Evolutionary conservation across 2,113 vertebrate genomes (phyloP).

Genomic region (Pachyramphus minor): DNA sequence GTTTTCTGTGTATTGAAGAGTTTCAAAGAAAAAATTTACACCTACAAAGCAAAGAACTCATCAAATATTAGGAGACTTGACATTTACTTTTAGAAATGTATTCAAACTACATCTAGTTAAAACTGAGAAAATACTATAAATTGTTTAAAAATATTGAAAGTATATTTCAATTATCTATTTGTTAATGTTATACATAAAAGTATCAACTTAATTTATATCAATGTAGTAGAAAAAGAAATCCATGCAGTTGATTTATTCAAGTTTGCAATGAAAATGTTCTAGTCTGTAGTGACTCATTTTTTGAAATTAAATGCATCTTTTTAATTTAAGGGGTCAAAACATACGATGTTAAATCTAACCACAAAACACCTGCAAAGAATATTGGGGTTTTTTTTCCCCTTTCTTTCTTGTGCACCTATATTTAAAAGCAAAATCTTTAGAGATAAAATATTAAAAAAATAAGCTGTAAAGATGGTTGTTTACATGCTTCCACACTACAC

Average conservation of each 20-base stretch:
- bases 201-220: not conserved
- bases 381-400: not conserved
- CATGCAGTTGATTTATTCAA: not conserved
- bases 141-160: not conserved
- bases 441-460: conserved; percentile 47
- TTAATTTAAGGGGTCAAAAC: not conserved
- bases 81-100: not conserved
- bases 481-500: conserved; percentile 18
- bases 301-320: not conserved
- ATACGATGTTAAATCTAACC: not conserved
- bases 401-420: conserved; percentile 20
- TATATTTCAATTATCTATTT: not conserved
- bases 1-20: not conserved
- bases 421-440: conserved; percentile 43
- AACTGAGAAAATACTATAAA: not conserved
- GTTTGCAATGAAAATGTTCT: not conserved
- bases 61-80: not conserved
- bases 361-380: not conserved
- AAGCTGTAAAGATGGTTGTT: conserved; percentile 41
- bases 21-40: not conserved
- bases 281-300: not conserved
- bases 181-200: not conserved
- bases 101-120: not conserved
- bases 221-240: not conserved
- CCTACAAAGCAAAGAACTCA: not conserved